phyloP scores from a whole-genome alignment of 2,797 vertebrate genomes.

The Pitangus sulphuratus region DNA sequence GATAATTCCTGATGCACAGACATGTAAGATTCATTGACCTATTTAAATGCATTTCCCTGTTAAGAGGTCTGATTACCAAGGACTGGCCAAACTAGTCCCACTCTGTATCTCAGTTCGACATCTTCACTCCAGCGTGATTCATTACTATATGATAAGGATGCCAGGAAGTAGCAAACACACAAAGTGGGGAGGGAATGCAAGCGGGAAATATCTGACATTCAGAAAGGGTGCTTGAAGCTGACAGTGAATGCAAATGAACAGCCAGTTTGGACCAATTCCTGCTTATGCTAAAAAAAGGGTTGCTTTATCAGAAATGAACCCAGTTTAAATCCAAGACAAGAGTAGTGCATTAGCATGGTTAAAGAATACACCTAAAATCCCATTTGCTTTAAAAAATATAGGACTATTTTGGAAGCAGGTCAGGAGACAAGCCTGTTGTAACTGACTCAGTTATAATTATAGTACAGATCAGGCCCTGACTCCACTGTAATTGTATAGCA shows the following conservation, averaged over 20 bases:
- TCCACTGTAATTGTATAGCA: constrained; percentile 64
- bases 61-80: constrained; percentile 42
- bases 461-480: constrained; percentile 60
- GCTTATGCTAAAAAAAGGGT: constrained; percentile 10
- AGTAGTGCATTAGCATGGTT: background rate
- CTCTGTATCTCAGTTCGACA: constrained; percentile 11
- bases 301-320: constrained; percentile 38
- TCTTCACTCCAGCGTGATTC: constrained; percentile 32
- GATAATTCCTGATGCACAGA: constrained; percentile 38
- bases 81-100: constrained; percentile 44
- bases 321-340: background rate
- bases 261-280: constrained; percentile 45
- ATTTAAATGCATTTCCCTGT: constrained; percentile 59
- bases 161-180: constrained; percentile 65
- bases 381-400: constrained; percentile 40
- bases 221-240: constrained; percentile 26
- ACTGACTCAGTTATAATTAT: constrained; percentile 72
- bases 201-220: constrained; percentile 65
- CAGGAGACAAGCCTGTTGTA: constrained; percentile 66
- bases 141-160: constrained; percentile 58
- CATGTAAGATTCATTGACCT: constrained; percentile 60
- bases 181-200: constrained; percentile 31
- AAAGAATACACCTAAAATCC: constrained; percentile 32
- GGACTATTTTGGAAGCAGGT: constrained; percentile 59
- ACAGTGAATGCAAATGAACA: constrained; percentile 48